Conservation (phyloP, 2,888 invertebrate genomes). For the Pyrgus malvae region DNA sequence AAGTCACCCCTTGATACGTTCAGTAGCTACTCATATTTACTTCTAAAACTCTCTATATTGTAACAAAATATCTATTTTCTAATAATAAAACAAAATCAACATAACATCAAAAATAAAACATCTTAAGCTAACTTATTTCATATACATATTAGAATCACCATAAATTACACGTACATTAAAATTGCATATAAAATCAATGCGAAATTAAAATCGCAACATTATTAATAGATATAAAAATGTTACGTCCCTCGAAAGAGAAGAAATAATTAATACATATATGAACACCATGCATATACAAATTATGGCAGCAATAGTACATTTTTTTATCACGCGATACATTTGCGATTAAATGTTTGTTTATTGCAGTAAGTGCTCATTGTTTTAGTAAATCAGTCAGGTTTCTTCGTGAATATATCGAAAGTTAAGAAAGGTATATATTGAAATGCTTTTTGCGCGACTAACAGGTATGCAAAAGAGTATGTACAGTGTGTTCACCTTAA, state of each 20-base stretch:
- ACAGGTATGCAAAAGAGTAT: too few species aligned
- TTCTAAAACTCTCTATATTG: slow-evolving; percentile 24
- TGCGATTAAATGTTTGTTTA: too few species aligned
- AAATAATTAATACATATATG: background rate
- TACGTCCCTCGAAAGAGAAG: background rate
- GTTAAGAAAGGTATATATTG: too few species aligned
- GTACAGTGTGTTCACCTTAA: too few species aligned
- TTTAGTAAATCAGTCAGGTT: background rate
- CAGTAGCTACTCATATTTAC: slow-evolving; percentile 2
- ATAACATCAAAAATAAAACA: slow-evolving; percentile 34
- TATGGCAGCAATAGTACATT: background rate
- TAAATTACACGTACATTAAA: slow-evolving; percentile 5
- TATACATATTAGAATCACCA: slow-evolving; percentile 30
- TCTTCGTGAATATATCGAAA: too few species aligned
- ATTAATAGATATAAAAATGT: background rate
- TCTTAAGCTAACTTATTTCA: slow-evolving; percentile 20
- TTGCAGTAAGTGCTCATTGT: background rate
- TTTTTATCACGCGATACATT: background rate
- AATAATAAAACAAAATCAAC: slow-evolving; percentile 35
- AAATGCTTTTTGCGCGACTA: too few species aligned
- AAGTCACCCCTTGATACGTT: slow-evolving; percentile 36
- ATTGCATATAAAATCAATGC: slow-evolving; percentile 3
- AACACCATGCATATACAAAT: background rate
- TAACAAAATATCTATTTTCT: slow-evolving; percentile 31
- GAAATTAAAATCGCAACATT: background rate